Evolutionary conservation across 92 coral and sea anemone genomes (phyloP).

Genomic region (Porites rus): DNA sequence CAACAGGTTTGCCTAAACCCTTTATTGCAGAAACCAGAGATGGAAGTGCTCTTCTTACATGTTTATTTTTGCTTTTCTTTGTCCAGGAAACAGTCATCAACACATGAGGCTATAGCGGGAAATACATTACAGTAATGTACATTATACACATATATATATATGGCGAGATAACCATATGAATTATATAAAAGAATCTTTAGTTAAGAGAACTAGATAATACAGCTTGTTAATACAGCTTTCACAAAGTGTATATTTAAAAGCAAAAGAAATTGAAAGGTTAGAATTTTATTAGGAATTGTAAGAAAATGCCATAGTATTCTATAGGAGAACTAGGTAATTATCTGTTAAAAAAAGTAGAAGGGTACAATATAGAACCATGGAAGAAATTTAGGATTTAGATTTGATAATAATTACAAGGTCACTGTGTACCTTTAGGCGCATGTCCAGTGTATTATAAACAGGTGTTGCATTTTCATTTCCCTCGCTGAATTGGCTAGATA

Average conservation of each 20-base stretch:
- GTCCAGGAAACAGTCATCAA: slow-evolving; percentile 40
- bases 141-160: slow-evolving; percentile 3
- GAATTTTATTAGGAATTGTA: slow-evolving; percentile 20
- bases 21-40: no score
- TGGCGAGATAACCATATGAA: slow-evolving; percentile 4
- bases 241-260: slow-evolving; percentile 30
- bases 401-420: no score
- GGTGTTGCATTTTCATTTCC: no score
- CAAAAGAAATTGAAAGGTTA: background rate
- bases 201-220: background rate
- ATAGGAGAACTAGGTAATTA: background rate
- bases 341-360: no score
- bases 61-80: background rate
- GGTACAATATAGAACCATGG: no score
- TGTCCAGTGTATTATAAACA: no score
- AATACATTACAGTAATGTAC: slow-evolving; percentile 18
- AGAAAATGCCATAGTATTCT: background rate
- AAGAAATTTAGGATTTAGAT: no score
- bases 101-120: slow-evolving; percentile 11
- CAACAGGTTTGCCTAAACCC: no score
- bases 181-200: background rate
- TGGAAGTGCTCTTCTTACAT: background rate
- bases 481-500: no score
- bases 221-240: slow-evolving; percentile 12
- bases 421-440: no score